These are phyloP conservation scores for Thyatira batis DNA, from an alignment of 2,888 invertebrate species.

Conservation along the genomic window DNA sequence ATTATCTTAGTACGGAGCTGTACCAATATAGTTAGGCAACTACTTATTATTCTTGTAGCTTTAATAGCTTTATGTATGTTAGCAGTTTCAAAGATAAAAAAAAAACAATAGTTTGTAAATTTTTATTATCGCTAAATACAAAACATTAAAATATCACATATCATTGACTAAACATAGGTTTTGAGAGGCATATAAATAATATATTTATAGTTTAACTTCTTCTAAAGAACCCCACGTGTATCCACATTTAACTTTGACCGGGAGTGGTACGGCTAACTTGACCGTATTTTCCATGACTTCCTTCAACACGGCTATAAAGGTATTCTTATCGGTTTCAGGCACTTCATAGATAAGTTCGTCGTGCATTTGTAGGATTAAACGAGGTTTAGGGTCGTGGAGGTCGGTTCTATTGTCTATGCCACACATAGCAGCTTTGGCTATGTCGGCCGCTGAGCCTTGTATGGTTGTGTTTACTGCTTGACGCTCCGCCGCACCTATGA, in stretches of 20 bases:
- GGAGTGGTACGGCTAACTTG: constrained; percentile 88
- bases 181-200: constrained; percentile 9
- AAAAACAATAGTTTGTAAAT: too few species aligned
- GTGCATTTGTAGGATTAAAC: constrained; percentile 94
- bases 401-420: constrained; percentile 84
- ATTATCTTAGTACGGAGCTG: not conserved
- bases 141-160: constrained; percentile 43
- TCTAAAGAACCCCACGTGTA: constrained; percentile 87
- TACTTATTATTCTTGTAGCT: too few species aligned
- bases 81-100: too few species aligned
- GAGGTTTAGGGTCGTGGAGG: constrained; percentile 66
- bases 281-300: constrained; percentile 91
- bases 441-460: constrained; percentile 98
- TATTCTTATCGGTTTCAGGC: constrained; percentile 76
- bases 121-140: not conserved
- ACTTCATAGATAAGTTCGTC: constrained; percentile 98
- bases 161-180: constrained; percentile 16
- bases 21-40: not conserved
- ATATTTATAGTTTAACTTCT: constrained; percentile 44
- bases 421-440: constrained; percentile 95
- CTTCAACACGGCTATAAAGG: constrained; percentile 85
- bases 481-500: constrained; percentile 92
- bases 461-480: constrained; percentile 98
- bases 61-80: too few species aligned
- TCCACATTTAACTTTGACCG: constrained; percentile 93